Percentiles rank a stretch among this genome's conserved stretches.
Conservation (phyloP, 2,888 invertebrate species). For the Rhagonycha fulva region DNA sequence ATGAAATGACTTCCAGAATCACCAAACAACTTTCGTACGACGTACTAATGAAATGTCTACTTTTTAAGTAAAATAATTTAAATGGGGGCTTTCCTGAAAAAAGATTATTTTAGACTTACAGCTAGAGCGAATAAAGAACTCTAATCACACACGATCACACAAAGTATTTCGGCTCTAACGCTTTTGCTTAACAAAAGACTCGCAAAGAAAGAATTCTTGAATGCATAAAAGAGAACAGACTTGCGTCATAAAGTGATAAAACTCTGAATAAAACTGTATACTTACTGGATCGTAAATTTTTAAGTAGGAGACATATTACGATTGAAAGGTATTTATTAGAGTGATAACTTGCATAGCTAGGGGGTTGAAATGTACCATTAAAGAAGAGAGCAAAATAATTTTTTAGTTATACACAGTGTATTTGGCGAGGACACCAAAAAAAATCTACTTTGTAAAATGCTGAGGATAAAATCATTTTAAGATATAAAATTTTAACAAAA, state of each 20-base stretch:
- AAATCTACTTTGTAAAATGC: slow-evolving; percentile 22
- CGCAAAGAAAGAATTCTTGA: slow-evolving; percentile 28
- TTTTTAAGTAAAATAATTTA: slow-evolving; percentile 8
- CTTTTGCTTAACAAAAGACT: slow-evolving; percentile 34
- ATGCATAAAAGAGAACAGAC: slow-evolving; percentile 34
- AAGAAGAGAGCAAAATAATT: not conserved
- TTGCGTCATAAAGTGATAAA: slow-evolving; percentile 38
- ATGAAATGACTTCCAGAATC: not conserved
- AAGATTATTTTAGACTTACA: slow-evolving; percentile 19
- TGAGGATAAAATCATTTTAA: slow-evolving; percentile 34
- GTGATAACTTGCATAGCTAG: slow-evolving; percentile 21
- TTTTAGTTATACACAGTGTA: not conserved
- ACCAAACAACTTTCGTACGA: not conserved
- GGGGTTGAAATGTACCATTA: slow-evolving; percentile 4
- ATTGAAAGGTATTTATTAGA: slow-evolving; percentile 36
- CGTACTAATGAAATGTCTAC: not conserved
- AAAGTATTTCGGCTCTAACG: slow-evolving; percentile 30
- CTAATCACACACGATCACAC: slow-evolving; percentile 32
- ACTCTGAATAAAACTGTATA: slow-evolving; percentile 36
- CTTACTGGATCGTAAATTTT: slow-evolving; percentile 37
- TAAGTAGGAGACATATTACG: slow-evolving; percentile 33
- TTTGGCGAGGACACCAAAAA: not conserved
- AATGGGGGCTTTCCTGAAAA: slow-evolving; percentile 9
- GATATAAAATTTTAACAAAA: slow-evolving; percentile 40
- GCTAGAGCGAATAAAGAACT: slow-evolving; percentile 28